Evolutionary conservation across 2,888 invertebrate genomes (phyloP).

Genomic region (Cephus pygmeus): DNA sequence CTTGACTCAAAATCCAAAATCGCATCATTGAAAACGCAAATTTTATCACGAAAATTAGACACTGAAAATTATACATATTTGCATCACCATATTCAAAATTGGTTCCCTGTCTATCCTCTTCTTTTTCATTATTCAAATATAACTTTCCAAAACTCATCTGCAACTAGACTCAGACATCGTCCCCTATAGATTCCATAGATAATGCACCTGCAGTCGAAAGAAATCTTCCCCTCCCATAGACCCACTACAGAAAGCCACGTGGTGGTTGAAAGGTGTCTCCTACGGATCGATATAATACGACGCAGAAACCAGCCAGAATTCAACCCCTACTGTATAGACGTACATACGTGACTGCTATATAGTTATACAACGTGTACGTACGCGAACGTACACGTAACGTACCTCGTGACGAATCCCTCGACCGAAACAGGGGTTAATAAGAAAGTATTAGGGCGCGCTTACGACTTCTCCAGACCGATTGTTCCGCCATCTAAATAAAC

Average conservation of each 20-base stretch:
- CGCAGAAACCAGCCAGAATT: conserved; percentile 25
- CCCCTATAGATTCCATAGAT: not conserved
- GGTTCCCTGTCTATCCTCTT: not conserved
- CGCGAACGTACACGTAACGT: not conserved
- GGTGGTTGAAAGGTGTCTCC: conserved; percentile 33
- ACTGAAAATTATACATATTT: not conserved
- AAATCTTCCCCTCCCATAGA: not conserved
- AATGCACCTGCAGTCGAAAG: not conserved
- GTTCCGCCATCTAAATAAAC: not conserved
- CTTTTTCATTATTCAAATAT: not conserved
- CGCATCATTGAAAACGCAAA: not conserved
- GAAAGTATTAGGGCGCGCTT: not conserved
- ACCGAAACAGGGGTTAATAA: not conserved
- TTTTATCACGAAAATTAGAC: not conserved
- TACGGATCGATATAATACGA: conserved; percentile 43
- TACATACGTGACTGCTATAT: not conserved
- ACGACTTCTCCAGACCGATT: not conserved
- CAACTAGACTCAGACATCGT: conserved; percentile 7
- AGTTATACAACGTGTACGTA: not conserved
- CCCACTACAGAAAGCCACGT: not conserved
- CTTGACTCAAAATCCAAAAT: not conserved
- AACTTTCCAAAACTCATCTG: not conserved
- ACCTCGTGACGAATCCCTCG: not conserved
- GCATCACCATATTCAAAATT: not conserved
- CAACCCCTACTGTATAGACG: not conserved